Evolutionary conservation across 2,113 vertebrate genomes (phyloP).

Genomic region (Labeo catla): DNA sequence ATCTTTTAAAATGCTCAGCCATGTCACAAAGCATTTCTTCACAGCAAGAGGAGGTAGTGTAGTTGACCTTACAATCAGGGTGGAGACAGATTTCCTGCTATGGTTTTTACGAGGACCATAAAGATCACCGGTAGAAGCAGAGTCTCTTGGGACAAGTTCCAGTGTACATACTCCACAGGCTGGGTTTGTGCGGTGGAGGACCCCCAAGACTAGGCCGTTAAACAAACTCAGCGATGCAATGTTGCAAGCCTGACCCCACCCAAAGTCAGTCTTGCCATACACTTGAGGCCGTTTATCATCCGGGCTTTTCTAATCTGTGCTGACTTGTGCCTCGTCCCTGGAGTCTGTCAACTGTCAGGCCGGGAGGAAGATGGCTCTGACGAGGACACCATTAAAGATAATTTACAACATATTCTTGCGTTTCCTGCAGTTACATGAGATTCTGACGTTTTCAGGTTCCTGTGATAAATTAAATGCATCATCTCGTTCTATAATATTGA

Average conservation of each 20-base stretch:
- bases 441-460: neutral
- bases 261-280: constrained; percentile 5
- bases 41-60: neutral
- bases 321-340: constrained; percentile 19
- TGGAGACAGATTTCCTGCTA: constrained; percentile 1
- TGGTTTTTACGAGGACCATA: constrained; percentile 18
- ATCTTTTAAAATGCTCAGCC: neutral
- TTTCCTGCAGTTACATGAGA: neutral
- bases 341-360: constrained; percentile 40
- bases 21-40: neutral
- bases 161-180: neutral
- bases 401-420: constrained; percentile 22
- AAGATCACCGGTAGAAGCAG: neutral
- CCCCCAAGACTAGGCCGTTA: neutral
- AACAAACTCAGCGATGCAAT: constrained; percentile 29
- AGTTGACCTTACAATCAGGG: neutral
- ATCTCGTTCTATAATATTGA: no score
- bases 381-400: constrained; percentile 9
- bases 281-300: constrained; percentile 36
- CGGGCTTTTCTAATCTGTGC: constrained; percentile 30
- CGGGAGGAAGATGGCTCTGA: neutral
- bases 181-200: neutral
- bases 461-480: constrained; percentile 1
- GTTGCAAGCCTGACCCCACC: constrained; percentile 30
- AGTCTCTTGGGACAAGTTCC: constrained; percentile 1